A percentile compares a stretch with the other conserved stretches of the same genome.
phyloP scores from a whole-genome alignment of 1,140 invertebrate genomes.

The Cephus cinctus region DNA sequence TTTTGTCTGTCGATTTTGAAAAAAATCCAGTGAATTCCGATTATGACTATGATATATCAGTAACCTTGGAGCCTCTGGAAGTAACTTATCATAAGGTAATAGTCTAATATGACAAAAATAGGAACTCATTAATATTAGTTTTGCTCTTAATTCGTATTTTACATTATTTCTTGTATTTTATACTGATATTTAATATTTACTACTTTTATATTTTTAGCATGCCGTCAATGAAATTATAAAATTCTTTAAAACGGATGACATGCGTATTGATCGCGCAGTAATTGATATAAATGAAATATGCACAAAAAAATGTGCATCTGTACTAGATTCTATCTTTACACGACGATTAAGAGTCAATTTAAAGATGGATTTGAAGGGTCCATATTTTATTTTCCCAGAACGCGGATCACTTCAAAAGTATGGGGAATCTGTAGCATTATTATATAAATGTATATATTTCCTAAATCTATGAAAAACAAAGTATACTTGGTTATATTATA shows the following conservation, averaged over 20 bases:
- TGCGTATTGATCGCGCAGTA: constrained; percentile 37
- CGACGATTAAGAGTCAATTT: constrained; percentile 70
- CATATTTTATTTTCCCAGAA: constrained; percentile 77
- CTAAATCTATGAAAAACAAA: background rate
- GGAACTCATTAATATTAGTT: constrained; percentile 9
- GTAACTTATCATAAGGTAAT: constrained; percentile 77
- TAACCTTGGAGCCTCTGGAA: constrained; percentile 74
- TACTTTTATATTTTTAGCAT: constrained; percentile 60
- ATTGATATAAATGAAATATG: constrained; percentile 35
- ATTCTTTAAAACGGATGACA: constrained; percentile 65
- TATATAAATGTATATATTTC: constrained; percentile 4
- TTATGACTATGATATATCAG: constrained; percentile 68
- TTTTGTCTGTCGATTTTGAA: constrained; percentile 76
- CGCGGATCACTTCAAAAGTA: constrained; percentile 75
- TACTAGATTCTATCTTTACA: constrained; percentile 41
- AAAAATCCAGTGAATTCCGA: constrained; percentile 68
- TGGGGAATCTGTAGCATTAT: constrained; percentile 28
- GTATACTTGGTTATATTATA: constrained; percentile 41
- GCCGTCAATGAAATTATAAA: constrained; percentile 72
- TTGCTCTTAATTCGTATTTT: background rate
- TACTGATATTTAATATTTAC: constrained; percentile 15
- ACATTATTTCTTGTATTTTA: constrained; percentile 1
- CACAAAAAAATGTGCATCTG: constrained; percentile 31
- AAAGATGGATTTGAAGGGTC: constrained; percentile 75
- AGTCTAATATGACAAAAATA: no score